These are phyloP conservation scores for Pardalotus punctatus DNA, from an alignment of 2,113 vertebrate genomes.

Conservation along the genomic window DNA sequence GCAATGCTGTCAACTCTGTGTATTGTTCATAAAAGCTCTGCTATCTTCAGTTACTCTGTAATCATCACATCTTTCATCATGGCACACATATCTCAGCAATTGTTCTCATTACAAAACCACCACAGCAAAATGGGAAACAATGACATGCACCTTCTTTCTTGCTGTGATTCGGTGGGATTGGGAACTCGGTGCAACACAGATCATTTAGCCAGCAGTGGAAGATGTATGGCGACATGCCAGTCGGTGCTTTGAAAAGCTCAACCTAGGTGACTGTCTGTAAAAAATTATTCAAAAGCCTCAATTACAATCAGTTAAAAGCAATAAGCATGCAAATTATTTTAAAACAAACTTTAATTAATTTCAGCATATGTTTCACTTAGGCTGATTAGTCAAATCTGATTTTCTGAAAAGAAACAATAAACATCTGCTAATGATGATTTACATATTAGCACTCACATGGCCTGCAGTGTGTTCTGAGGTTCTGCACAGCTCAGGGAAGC, in stretches of 20 bases:
- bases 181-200: neutral
- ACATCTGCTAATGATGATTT: constrained; percentile 68
- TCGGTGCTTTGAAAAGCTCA: constrained; percentile 13
- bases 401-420: constrained; percentile 69
- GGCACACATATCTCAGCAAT: constrained; percentile 6
- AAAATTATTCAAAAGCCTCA: constrained; percentile 36
- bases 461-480: constrained; percentile 17
- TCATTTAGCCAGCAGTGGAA: neutral
- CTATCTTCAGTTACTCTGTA: constrained; percentile 10
- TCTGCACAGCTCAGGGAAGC: neutral
- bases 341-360: constrained; percentile 72
- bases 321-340: constrained; percentile 64
- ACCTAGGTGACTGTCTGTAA: constrained; percentile 24
- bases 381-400: constrained; percentile 62
- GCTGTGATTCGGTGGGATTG: neutral
- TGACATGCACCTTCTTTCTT: neutral
- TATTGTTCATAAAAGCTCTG: neutral
- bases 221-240: neutral
- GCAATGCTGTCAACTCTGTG: neutral
- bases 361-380: constrained; percentile 67
- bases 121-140: neutral
- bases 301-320: constrained; percentile 62
- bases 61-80: constrained; percentile 24
- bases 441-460: constrained; percentile 29
- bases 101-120: constrained; percentile 1